A percentile compares a stretch with the other conserved stretches of the same genome.
Conservation (phyloP, 2,113 vertebrate genomes). For the Paralichthys olivaceus region DNA sequence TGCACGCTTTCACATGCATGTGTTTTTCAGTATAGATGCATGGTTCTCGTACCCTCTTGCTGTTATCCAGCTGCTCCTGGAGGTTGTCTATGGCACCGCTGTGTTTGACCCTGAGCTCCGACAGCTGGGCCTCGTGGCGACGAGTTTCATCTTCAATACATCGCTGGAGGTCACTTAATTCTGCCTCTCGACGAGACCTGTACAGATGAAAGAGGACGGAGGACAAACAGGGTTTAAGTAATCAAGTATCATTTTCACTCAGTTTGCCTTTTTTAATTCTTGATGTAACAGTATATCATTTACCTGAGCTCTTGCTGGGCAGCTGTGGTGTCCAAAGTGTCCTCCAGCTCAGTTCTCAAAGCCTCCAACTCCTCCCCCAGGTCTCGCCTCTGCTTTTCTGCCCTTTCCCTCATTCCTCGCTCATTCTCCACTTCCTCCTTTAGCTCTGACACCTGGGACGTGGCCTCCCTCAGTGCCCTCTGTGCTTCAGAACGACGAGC, state of each 20-base stretch:
- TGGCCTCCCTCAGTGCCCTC: slow-evolving; percentile 86
- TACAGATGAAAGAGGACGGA: not conserved
- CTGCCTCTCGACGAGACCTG: slow-evolving; percentile 90
- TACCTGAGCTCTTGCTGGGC: slow-evolving; percentile 92
- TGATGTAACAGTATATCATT: not conserved
- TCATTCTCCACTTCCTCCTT: slow-evolving; percentile 92
- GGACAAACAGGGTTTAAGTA: not conserved
- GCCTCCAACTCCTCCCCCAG: slow-evolving; percentile 92
- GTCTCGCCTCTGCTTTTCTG: slow-evolving; percentile 91
- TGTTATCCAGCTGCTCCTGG: slow-evolving; percentile 90
- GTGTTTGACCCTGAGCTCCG: slow-evolving; percentile 90
- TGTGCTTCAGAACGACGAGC: slow-evolving; percentile 84
- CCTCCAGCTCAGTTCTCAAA: slow-evolving; percentile 89
- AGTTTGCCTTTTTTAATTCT: not conserved
- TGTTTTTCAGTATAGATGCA: not conserved
- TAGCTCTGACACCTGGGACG: slow-evolving; percentile 88
- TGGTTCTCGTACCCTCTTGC: slow-evolving; percentile 83
- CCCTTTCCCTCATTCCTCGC: slow-evolving; percentile 86
- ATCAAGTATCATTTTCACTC: not conserved
- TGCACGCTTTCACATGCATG: not conserved
- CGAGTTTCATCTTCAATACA: slow-evolving; percentile 88
- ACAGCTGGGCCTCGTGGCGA: slow-evolving; percentile 84
- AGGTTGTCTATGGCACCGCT: slow-evolving; percentile 84
- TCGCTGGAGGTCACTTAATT: slow-evolving; percentile 89
- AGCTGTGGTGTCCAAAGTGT: slow-evolving; percentile 91